Conservation (phyloP, 2,797 vertebrate species). For the Diplodus puntazzo region DNA sequence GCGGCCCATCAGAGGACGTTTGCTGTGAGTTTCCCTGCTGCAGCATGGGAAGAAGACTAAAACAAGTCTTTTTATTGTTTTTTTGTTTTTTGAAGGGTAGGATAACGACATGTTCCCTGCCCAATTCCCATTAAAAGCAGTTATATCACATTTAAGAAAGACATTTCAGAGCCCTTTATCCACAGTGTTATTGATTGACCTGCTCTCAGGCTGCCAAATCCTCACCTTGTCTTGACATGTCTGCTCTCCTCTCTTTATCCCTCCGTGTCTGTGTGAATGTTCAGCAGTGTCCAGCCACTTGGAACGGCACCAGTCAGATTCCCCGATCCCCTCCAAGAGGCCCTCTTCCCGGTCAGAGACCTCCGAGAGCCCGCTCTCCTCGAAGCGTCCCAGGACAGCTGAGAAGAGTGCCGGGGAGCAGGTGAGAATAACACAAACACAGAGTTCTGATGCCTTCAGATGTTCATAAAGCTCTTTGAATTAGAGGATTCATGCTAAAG, state of each 20-base stretch:
- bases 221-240: constrained; percentile 68
- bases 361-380: constrained; percentile 89
- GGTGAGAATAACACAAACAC: constrained; percentile 83
- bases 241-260: constrained; percentile 60
- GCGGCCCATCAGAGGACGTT: constrained; percentile 52
- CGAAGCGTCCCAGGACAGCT: constrained; percentile 92
- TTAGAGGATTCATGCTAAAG: constrained; percentile 56
- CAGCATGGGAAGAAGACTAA: constrained; percentile 47
- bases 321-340: constrained; percentile 91
- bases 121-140: constrained; percentile 70
- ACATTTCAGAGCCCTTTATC: constrained; percentile 71
- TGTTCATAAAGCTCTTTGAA: constrained; percentile 64
- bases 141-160: constrained; percentile 74
- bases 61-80: constrained; percentile 8
- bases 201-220: constrained; percentile 63
- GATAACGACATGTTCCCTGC: constrained; percentile 51
- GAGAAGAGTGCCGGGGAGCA: constrained; percentile 94
- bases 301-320: constrained; percentile 92
- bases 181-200: constrained; percentile 76
- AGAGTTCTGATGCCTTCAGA: constrained; percentile 42
- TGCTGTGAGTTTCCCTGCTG: constrained; percentile 36
- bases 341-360: constrained; percentile 89
- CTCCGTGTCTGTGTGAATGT: constrained; percentile 60
- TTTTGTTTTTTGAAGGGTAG: constrained; percentile 37
- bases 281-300: constrained; percentile 88